Evolutionary conservation across 2,797 vertebrate genomes (phyloP).

Genomic region (Cyprinella venusta): DNA sequence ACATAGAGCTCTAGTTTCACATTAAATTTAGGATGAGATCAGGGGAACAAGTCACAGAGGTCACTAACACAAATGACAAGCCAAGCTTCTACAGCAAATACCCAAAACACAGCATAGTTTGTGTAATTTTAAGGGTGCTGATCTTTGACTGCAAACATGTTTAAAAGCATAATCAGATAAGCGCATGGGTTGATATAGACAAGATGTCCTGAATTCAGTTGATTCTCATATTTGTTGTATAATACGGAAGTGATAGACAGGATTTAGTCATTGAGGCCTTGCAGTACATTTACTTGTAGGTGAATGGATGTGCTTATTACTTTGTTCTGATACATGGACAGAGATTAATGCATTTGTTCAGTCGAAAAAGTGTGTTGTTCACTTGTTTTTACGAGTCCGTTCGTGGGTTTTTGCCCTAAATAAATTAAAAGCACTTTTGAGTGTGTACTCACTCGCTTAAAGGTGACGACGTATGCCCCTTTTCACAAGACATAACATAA

Average conservation of each 20-base stretch:
- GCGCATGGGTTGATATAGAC: background rate
- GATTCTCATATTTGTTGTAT: background rate
- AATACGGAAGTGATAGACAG: background rate
- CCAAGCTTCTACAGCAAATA: constrained; percentile 19
- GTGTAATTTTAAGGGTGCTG: too few species aligned
- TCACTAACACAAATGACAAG: constrained; percentile 64
- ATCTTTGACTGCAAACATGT: too few species aligned
- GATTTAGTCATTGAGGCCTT: background rate
- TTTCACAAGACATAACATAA: too few species aligned
- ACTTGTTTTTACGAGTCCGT: too few species aligned
- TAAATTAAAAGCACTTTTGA: background rate
- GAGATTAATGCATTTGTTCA: background rate
- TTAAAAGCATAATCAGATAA: background rate
- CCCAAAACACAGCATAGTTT: constrained; percentile 10
- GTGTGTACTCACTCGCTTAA: background rate
- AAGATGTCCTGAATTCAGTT: background rate
- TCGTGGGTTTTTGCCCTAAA: too few species aligned
- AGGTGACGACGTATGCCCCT: too few species aligned
- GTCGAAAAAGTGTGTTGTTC: background rate
- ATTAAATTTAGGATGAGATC: constrained; percentile 77
- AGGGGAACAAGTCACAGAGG: constrained; percentile 70
- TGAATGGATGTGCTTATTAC: background rate
- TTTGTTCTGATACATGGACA: background rate
- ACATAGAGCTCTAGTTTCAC: constrained; percentile 79
- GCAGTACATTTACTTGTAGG: background rate